Evolutionary conservation across 2,797 vertebrate species (phyloP), one percentile per base, ranked within the genome.

Genomic region (Cheirogaleus major): DNA sequence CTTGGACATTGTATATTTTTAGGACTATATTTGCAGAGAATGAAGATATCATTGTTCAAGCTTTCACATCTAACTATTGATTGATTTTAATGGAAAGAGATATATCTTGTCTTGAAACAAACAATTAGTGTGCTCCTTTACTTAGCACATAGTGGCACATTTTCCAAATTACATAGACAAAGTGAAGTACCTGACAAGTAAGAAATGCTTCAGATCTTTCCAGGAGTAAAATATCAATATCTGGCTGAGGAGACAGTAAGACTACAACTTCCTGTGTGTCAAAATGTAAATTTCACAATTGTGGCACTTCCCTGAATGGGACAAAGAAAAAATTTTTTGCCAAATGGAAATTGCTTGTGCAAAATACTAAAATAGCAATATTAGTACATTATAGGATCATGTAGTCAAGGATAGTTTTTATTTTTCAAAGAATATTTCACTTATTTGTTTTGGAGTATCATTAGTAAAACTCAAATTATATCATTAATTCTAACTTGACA

Each of bases 21-120:
- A 78, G 55, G 35, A 87, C 65, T 94, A 9, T 2, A 43, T 10
- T 92, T n/a, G 75, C 38, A 65, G 50, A 50, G 92, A 91, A 65
- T 18, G 79, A 75, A 79, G 63, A 50, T 90, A 10, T 55, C 17
- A 38, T 65, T 83, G 8, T 98, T 98, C 84, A 96, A 97, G 89
- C 86, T 97, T 97, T 85, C 48, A 78, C 73, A 82, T 94, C 4
- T 92, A 63, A 94, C 96, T 97, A 50, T 69, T 81, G 85, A 72
- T 67, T 88, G 12, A 35, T 86, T 32, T 85, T 88, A 93, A 50
- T 92, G 27, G 52, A 82, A 90, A 81, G n/a, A 48, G 23, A 38
- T 30, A 14, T 38, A 10, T 27, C 25, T 84, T 75, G 5, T n/a
- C 12, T 70, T 14, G 5, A 96, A 91, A 48, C 9, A 79, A 75